A percentile compares a stretch with the other conserved stretches of the same genome.
Conservation (phyloP, 2,888 invertebrate species). For the Hylaea fasciaria region DNA sequence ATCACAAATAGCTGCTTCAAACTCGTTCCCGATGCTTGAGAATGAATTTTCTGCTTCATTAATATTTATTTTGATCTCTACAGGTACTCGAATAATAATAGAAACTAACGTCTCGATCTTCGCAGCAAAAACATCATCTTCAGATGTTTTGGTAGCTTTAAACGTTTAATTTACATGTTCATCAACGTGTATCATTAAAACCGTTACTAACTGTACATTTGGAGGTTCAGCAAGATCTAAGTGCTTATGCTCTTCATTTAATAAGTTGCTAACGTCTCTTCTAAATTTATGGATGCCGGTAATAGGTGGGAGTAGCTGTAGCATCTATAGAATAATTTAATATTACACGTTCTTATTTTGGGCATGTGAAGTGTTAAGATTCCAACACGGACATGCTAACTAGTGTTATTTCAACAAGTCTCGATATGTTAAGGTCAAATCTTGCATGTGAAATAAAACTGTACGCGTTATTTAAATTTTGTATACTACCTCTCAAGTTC, state of each 20-base stretch:
- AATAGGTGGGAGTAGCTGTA: constrained; percentile 16
- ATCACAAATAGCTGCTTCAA: constrained; percentile 49
- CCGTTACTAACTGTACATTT: constrained; percentile 31
- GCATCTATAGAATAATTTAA: not conserved
- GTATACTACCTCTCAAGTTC: too few species aligned
- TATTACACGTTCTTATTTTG: not conserved
- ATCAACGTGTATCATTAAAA: constrained; percentile 17
- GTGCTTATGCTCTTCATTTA: constrained; percentile 15
- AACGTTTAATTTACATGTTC: constrained; percentile 4
- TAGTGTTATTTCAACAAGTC: too few species aligned
- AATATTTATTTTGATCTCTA: constrained; percentile 35
- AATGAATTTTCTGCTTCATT: constrained; percentile 35
- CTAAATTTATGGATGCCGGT: constrained; percentile 20
- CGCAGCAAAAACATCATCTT: constrained; percentile 14
- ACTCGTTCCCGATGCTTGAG: constrained; percentile 46
- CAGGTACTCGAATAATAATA: constrained; percentile 18
- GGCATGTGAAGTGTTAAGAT: too few species aligned
- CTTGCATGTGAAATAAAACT: too few species aligned
- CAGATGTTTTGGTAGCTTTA: constrained; percentile 11
- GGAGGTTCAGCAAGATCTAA: constrained; percentile 14
- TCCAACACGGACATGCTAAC: too few species aligned
- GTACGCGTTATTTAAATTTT: too few species aligned
- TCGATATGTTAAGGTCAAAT: too few species aligned
- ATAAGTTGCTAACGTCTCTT: constrained; percentile 20
- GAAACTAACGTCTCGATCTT: constrained; percentile 11